Conservation (phyloP, 2,797 vertebrate genomes). For the Fringilla coelebs region DNA sequence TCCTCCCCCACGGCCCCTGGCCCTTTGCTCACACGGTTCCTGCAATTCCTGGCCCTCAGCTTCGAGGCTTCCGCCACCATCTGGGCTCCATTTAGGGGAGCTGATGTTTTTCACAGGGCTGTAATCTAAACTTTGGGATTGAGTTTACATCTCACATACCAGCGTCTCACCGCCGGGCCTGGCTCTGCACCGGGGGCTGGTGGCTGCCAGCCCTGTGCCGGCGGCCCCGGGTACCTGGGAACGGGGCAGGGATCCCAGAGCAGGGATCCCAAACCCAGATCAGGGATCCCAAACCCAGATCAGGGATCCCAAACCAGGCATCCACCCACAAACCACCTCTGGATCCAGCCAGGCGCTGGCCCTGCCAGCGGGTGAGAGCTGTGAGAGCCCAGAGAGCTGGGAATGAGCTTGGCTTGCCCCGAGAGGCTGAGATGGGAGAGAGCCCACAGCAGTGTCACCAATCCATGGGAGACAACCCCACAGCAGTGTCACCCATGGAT, state of each 20-base stretch:
- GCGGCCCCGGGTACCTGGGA: background rate
- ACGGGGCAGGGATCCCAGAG: fast-evolving
- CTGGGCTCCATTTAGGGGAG: conserved; percentile 66
- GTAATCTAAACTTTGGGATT: conserved; percentile 48
- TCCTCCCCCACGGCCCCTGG: background rate
- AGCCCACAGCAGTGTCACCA: background rate
- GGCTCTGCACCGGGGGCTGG: background rate
- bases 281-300: too few species aligned
- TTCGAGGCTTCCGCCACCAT: background rate
- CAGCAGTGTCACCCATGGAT: too few species aligned
- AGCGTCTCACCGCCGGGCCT: conserved; percentile 1
- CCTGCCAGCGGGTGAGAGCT: background rate
- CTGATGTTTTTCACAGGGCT: conserved; percentile 65
- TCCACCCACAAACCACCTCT: fast-evolving
- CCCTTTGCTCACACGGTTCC: background rate
- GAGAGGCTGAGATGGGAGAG: background rate
- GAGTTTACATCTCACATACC: conserved; percentile 60
- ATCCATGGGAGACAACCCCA: too few species aligned
- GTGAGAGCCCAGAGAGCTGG: background rate
- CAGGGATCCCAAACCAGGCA: fast-evolving
- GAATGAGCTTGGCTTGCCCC: fast-evolving
- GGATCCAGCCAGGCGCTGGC: background rate
- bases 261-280: background rate
- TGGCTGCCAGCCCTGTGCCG: background rate
- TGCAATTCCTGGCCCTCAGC: conserved; percentile 2